Percentiles rank a stretch among this genome's conserved stretches.
Evolutionary conservation across 2,888 invertebrate species (phyloP).

Genomic region (Eilema sororculum): DNA sequence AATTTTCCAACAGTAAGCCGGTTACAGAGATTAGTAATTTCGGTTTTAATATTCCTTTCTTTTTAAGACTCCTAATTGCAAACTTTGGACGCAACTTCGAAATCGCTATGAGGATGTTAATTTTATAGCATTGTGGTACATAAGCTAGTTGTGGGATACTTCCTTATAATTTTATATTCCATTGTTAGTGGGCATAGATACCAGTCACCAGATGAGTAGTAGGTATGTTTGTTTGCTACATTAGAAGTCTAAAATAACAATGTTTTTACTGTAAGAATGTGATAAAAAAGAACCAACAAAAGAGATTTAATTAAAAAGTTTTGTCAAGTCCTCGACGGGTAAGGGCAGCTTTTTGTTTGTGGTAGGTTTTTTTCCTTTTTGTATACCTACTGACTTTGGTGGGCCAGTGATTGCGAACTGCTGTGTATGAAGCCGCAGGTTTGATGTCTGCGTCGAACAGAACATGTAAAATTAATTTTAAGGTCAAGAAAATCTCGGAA

Average conservation of each 20-base stretch:
- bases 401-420: not conserved
- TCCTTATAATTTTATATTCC: too few species aligned
- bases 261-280: not conserved
- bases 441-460: not conserved
- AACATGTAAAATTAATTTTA: too few species aligned
- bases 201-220: not conserved
- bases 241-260: not conserved
- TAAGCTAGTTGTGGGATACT: too few species aligned
- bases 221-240: not conserved
- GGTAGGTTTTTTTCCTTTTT: not conserved
- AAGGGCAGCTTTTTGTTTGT: conserved; percentile 16
- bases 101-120: too few species aligned
- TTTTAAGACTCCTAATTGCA: too few species aligned
- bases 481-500: not conserved
- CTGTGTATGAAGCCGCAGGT: not conserved
- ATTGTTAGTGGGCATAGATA: too few species aligned
- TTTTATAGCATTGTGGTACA: too few species aligned
- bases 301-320: conserved; percentile 33
- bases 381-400: not conserved
- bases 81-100: too few species aligned
- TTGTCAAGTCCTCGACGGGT: conserved; percentile 11
- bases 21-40: too few species aligned
- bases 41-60: too few species aligned
- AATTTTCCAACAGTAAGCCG: too few species aligned
- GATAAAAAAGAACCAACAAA: conserved; percentile 16